These are phyloP conservation scores for Spodoptera littoralis DNA, from an alignment of 2,888 invertebrate species.

Conservation along the genomic window DNA sequence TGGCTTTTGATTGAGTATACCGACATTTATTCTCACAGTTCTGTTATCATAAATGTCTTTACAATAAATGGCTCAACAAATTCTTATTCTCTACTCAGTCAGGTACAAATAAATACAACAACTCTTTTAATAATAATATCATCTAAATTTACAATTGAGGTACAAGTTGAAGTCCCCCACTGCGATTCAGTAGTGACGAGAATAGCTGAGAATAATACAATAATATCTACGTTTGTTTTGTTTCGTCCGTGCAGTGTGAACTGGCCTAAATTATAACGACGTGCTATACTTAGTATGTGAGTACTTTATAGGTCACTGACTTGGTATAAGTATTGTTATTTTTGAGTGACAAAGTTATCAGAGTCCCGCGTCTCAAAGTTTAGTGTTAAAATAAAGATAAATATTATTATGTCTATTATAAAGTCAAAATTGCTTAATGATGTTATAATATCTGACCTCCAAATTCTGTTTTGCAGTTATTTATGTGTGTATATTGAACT, in stretches of 20 bases:
- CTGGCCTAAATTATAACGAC: conserved; percentile 54
- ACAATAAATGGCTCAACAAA: too few species aligned
- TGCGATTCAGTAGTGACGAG: conserved; percentile 71
- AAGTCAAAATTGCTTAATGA: too few species aligned
- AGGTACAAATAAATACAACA: conserved; percentile 21
- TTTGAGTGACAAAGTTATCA: too few species aligned
- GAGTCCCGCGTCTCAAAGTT: too few species aligned
- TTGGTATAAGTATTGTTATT: background rate
- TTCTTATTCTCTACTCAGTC: background rate
- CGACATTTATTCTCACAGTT: too few species aligned
- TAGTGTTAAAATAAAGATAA: too few species aligned
- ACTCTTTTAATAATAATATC: background rate
- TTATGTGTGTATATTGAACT: too few species aligned
- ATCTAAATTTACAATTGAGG: conserved; percentile 16
- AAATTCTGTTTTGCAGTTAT: too few species aligned
- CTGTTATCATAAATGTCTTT: too few species aligned
- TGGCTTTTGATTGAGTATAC: too few species aligned
- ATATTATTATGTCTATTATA: too few species aligned
- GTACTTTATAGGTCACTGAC: conserved; percentile 18
- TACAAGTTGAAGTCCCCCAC: conserved; percentile 68
- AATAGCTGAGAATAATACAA: conserved; percentile 66
- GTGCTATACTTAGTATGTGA: background rate
- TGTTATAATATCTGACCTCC: too few species aligned
- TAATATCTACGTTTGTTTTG: conserved; percentile 59
- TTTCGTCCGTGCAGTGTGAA: conserved; percentile 47